Evolutionary conservation across 64 coral and sea anemone genomes (phyloP).

Genomic region (Stylophora pistillata): DNA sequence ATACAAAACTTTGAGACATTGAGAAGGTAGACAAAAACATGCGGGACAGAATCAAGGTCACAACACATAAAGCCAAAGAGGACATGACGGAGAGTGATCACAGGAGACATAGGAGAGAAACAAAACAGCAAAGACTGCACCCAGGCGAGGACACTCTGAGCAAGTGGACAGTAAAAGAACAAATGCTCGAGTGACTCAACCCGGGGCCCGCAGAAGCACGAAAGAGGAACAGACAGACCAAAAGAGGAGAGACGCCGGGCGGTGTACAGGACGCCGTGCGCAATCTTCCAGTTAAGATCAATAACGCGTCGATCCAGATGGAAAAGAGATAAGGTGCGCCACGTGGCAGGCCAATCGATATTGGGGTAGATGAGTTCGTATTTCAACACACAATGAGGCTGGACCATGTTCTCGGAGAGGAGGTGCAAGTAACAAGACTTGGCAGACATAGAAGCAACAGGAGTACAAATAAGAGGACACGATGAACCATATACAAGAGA

Average conservation of each 20-base stretch:
- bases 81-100: background rate
- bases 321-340: no score
- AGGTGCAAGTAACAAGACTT: no score
- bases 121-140: background rate
- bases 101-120: background rate
- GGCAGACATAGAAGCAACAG: no score
- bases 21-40: slow-evolving; percentile 11
- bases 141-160: slow-evolving; percentile 11
- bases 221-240: background rate
- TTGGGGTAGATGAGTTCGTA: no score
- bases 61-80: slow-evolving; percentile 26
- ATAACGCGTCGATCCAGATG: background rate
- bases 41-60: background rate
- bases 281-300: no score
- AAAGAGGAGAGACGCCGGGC: background rate
- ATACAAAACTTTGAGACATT: slow-evolving; percentile 32
- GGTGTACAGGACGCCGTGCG: no score
- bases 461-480: no score
- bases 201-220: background rate
- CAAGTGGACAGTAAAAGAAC: slow-evolving; percentile 23
- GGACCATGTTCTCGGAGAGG: no score
- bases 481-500: no score
- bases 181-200: no score
- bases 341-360: no score
- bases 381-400: no score